Base-by-base conservation (phyloP, 2,113 vertebrate genomes). In the Microcebus tavaratra region DNA sequence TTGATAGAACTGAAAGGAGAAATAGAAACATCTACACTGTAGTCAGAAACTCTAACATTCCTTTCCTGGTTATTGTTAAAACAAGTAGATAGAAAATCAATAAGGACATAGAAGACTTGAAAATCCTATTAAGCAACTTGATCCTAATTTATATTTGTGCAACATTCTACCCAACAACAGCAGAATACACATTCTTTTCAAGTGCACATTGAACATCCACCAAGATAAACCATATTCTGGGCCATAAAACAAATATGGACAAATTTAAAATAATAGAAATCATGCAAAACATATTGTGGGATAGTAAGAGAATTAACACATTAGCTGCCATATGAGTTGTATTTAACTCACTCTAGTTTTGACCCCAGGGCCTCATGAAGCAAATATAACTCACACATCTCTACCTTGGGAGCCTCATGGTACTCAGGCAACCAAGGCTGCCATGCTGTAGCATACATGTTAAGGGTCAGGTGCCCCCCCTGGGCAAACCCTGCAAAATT, bases 111-210 rank as follows among this genome's bases (percentile, higher is more conserved):
- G 36, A 73, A 76, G 67, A 59, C 10, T 39, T 67, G 11, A 73
- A 76, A 83, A 89, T 39, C 39, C 23, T 75, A 89, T 67, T 68
- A 75, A 88, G 45, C 20, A 81, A 83, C 67, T 53, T 53, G 25
- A 65, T 34, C 42, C 36, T 50, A 82, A 39, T 57, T 79, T 31
- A 55, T 79, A 82, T 57, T 67, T 88, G 65, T 50, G 27, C 14
- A 67, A 88, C 8, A 39, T 92, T 73, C 48, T 48, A 95, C 11
- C 39, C 14, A 79, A 34, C 25, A 15, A 42, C 14, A 75, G n/a
- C 59, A 92, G 59, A 95, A 82, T 39, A 82, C 12, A 73, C 20
- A 73, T 73, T 36, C 31, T 82, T 95, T 81, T 88, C 75, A 67
- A 85, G 50, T 36, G 67, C 21, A 53, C 15, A 39, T 2, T 72